Percentiles rank a stretch among this genome's conserved stretches.
Evolutionary conservation across 2,797 vertebrate genomes (phyloP).

Genomic region (Halcyon leucocephala): DNA sequence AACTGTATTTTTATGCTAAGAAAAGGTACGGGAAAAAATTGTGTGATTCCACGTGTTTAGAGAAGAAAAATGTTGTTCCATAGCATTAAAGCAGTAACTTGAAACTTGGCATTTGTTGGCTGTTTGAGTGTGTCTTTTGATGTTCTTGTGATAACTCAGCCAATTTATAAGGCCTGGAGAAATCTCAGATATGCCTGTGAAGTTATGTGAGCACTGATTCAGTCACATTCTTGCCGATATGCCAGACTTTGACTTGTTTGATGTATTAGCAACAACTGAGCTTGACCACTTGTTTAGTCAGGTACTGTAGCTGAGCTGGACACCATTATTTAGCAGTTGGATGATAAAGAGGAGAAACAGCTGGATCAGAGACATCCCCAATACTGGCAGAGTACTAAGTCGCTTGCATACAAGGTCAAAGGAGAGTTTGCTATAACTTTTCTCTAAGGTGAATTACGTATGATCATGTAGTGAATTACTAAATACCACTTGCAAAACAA

Average conservation of each 20-base stretch:
- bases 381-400: background rate
- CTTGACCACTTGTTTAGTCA: slow-evolving; percentile 7
- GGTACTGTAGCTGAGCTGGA: slow-evolving; percentile 16
- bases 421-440: background rate
- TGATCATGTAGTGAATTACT: background rate
- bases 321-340: background rate
- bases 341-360: background rate
- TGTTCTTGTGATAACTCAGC: slow-evolving; percentile 51
- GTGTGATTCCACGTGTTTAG: fast-evolving
- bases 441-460: background rate
- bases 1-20: background rate
- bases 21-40: background rate
- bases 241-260: slow-evolving; percentile 21
- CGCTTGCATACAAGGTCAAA: background rate
- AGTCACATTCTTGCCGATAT: slow-evolving; percentile 46
- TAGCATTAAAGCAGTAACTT: slow-evolving; percentile 13
- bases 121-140: slow-evolving; percentile 36
- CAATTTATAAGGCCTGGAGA: slow-evolving; percentile 42
- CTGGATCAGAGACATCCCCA: background rate
- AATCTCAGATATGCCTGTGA: slow-evolving; percentile 61
- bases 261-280: background rate
- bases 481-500: background rate
- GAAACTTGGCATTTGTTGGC: slow-evolving; percentile 21
- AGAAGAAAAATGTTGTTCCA: background rate
- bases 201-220: slow-evolving; percentile 52